These are phyloP conservation scores for Drosophila nr. perissopoda DNA, from an alignment of 2,888 invertebrate genomes.

Conservation along the genomic window DNA sequence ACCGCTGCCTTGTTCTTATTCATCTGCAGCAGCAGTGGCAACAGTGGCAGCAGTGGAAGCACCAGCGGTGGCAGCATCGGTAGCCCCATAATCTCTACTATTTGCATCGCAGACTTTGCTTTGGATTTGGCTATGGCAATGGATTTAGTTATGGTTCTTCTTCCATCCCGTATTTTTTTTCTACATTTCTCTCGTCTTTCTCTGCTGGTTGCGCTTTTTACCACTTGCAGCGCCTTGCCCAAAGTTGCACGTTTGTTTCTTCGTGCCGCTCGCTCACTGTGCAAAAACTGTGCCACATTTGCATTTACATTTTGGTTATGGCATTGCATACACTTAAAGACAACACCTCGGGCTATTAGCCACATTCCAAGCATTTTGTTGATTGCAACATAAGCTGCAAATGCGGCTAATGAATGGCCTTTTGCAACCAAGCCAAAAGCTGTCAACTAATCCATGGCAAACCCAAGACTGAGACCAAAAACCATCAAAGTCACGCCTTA, in stretches of 20 bases:
- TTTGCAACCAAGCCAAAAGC: conserved; percentile 44
- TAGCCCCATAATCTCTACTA: conserved; percentile 77
- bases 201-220: conserved; percentile 69
- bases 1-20: conserved; percentile 50
- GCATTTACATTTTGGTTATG: conserved; percentile 47
- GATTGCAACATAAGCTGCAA: conserved; percentile 47
- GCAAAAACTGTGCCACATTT: conserved; percentile 69
- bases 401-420: conserved; percentile 63
- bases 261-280: conserved; percentile 60
- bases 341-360: conserved; percentile 12
- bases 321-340: neutral
- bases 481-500: conserved; percentile 3
- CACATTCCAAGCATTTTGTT: conserved; percentile 53
- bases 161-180: conserved; percentile 43
- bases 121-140: conserved; percentile 78
- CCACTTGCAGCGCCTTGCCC: conserved; percentile 20
- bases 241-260: conserved; percentile 61
- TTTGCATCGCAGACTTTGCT: conserved; percentile 81
- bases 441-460: conserved; percentile 44
- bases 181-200: conserved; percentile 39
- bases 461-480: conserved; percentile 23
- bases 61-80: conserved; percentile 14
- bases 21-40: conserved; percentile 41
- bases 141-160: conserved; percentile 81
- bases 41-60: neutral